Evolutionary conservation across 2,888 invertebrate species (phyloP), one percentile per base, ranked within the genome.

Genomic region (Orthonychiurus folsomi): DNA sequence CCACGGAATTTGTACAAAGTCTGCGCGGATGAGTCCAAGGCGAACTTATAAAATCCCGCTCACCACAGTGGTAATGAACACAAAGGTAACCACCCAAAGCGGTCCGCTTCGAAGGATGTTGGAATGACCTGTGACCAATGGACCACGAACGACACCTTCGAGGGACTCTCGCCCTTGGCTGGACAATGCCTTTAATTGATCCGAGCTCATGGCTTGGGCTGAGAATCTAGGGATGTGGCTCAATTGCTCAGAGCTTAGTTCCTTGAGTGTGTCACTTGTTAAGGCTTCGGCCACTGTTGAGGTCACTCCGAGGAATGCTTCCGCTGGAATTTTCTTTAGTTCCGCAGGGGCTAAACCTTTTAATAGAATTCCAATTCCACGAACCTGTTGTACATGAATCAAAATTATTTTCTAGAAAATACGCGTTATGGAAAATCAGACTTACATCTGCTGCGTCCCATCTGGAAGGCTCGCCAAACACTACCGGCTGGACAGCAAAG

Each of bases 391-490:
- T 47, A 37, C 48, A 2, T 21, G 18, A 52, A 48, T 9, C n/a
- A 23, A 25, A 37, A 18, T 58, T 23, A 12, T 37, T 5, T 58
- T n/a, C 27, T 28, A 37, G 12, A 23, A 15, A 53, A 53, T 53
- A 18, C 54, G 20, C 12, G 15, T 12, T 15, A 50, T 3, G 15
- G 9, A 59, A 23, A 60, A 12, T 5, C 9, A 20, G 23, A 20
- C 56, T 28, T 61, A 62, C 69, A 63, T 70, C 70, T n/a, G 70
- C 70, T 50, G 69, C 25, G 1, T 66, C 64, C 70, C 70, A 70
- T 12, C 65, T 59, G 28, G 37, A 52, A 1, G 69, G 66, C 50
- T 64, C 63, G 18, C 69, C 70, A 55, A 65, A 63, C 1, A 66
- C 62, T 28, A 62, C 60, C 1, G 59, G 62, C 12, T 62, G 56